Conservation (phyloP, 2,888 invertebrate species). For the Drosophila eohydei region DNA sequence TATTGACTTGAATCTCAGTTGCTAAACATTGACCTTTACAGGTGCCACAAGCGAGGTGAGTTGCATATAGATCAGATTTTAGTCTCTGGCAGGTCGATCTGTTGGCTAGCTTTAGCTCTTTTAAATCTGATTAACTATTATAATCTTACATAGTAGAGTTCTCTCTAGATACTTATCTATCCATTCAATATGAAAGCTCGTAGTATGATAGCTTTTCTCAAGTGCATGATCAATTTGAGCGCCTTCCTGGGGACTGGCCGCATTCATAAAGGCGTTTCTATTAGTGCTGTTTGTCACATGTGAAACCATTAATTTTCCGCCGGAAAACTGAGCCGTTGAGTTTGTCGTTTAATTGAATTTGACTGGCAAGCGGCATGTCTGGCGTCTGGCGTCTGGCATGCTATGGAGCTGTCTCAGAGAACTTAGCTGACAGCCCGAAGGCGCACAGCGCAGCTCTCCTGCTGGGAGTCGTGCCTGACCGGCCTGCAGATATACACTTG, state of each 20-base stretch:
- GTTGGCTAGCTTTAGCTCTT: too few species aligned
- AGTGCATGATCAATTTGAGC: too few species aligned
- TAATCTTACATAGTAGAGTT: too few species aligned
- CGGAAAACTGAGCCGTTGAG: constrained; percentile 63
- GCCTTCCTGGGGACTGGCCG: neutral
- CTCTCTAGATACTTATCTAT: too few species aligned
- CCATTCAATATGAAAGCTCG: too few species aligned
- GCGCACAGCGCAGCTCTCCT: constrained; percentile 25
- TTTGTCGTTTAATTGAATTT: constrained; percentile 83
- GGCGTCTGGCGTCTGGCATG: constrained; percentile 38
- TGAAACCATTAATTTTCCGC: constrained; percentile 42
- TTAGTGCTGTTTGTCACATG: constrained; percentile 39
- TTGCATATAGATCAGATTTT: too few species aligned
- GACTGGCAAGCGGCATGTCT: constrained; percentile 50
- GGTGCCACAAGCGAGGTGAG: too few species aligned
- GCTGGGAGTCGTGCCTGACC: constrained; percentile 39
- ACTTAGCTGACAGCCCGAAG: constrained; percentile 16
- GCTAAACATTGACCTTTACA: too few species aligned
- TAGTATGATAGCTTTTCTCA: too few species aligned
- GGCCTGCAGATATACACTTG: constrained; percentile 45
- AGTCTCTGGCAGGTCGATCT: too few species aligned
- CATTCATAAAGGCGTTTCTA: constrained; percentile 22
- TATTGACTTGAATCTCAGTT: too few species aligned
- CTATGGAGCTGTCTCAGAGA: constrained; percentile 55
- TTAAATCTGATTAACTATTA: too few species aligned